Conservation (phyloP, 1,140 invertebrate genomes). For the Trinorchestia longiramus region DNA sequence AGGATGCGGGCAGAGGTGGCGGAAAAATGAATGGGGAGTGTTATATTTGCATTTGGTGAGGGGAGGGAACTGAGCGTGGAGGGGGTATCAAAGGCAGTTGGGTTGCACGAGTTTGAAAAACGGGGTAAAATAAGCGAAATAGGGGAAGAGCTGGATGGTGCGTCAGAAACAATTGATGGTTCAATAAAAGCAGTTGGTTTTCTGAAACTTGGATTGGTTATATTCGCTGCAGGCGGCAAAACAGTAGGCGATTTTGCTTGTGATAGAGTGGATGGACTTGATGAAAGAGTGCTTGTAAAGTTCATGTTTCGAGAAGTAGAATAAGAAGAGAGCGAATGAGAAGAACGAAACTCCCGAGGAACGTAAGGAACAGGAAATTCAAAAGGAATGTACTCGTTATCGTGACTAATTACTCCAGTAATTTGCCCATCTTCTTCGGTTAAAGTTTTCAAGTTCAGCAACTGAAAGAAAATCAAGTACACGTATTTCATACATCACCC, state of each 20-base stretch:
- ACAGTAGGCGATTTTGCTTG: neutral
- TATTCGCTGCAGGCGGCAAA: neutral
- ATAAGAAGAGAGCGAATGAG: neutral
- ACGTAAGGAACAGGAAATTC: neutral
- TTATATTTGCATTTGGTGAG: neutral
- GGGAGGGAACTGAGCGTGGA: neutral
- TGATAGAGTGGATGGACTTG: neutral
- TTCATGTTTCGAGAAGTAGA: neutral
- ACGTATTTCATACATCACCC: neutral
- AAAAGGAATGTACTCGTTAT: neutral
- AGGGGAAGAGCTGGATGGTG: neutral
- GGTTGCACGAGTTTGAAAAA: neutral
- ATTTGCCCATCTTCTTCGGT: neutral
- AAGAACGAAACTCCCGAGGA: neutral
- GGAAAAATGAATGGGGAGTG: neutral
- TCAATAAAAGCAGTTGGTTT: neutral
- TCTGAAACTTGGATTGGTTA: neutral
- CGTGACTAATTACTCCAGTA: neutral
- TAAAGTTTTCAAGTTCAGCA: neutral
- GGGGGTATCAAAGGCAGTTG: neutral
- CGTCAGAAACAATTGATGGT: neutral
- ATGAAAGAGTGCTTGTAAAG: neutral
- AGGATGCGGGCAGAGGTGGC: neutral
- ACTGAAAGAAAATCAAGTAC: neutral
- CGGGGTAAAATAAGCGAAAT: neutral